Evolutionary conservation across 2,797 vertebrate species (phyloP).

Genomic region (Hephaestus fuliginosus): DNA sequence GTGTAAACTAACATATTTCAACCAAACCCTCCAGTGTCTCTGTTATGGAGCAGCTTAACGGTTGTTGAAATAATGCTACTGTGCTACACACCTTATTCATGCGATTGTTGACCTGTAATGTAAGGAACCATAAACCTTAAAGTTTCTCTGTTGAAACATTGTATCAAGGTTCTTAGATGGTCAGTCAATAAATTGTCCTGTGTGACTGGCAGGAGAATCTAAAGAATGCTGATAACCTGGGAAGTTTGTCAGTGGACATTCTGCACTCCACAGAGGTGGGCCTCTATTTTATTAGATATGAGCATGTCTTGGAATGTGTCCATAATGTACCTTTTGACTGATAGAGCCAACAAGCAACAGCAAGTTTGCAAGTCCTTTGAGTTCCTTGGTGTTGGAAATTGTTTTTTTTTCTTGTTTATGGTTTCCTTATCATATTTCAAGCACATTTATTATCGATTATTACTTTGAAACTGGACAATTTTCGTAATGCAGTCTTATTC

Average conservation of each 20-base stretch:
- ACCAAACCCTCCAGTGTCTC: neutral
- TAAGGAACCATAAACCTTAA: constrained; percentile 10
- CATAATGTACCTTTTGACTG: constrained; percentile 68
- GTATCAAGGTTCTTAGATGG: constrained; percentile 67
- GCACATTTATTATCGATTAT: neutral
- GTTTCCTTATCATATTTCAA: neutral
- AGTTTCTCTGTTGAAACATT: constrained; percentile 33
- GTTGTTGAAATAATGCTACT: neutral
- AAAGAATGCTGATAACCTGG: constrained; percentile 83
- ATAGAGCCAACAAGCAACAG: constrained; percentile 47
- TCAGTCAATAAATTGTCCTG: constrained; percentile 75
- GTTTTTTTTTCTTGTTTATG: neutral
- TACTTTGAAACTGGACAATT: neutral
- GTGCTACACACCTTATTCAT: neutral
- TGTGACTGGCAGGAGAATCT: constrained; percentile 85
- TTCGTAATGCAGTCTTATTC: neutral
- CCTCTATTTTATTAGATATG: constrained; percentile 86
- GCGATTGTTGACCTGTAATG: constrained; percentile 2
- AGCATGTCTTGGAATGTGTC: constrained; percentile 81
- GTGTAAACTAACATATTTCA: constrained; percentile 31
- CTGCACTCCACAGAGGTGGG: constrained; percentile 68
- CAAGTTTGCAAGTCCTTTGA: constrained; percentile 22
- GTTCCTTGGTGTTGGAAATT: neutral
- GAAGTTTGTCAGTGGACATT: constrained; percentile 77
- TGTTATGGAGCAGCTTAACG: constrained; percentile 3